Evolutionary conservation across 2,888 invertebrate species (phyloP).

Genomic region (Aphidoletes aphidimyza): DNA sequence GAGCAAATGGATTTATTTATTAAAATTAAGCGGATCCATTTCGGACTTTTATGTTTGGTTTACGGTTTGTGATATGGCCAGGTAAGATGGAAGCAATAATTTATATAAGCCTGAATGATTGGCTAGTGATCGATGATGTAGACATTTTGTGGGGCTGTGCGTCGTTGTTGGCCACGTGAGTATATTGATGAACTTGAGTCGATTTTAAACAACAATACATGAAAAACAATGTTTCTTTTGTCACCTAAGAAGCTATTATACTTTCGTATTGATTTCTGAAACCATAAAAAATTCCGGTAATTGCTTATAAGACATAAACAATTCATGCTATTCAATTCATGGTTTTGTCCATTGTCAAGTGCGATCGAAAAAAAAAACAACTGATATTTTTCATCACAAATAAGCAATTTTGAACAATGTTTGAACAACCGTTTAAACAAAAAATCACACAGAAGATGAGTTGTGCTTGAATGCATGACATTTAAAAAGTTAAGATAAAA

Average conservation of each 20-base stretch:
- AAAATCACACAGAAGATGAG: neutral
- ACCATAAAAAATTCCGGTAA: neutral
- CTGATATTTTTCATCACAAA: neutral
- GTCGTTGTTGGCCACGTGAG: no score
- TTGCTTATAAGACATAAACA: neutral
- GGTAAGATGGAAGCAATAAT: neutral
- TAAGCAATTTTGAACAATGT: neutral
- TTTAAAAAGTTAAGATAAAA: constrained; percentile 2
- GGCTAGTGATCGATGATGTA: neutral
- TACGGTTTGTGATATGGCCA: neutral
- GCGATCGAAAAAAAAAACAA: constrained; percentile 19
- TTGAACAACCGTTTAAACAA: neutral
- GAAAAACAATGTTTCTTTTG: neutral
- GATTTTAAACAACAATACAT: neutral
- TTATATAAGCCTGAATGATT: neutral
- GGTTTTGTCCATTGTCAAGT: constrained; percentile 11
- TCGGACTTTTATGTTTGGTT: neutral
- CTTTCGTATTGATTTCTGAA: neutral
- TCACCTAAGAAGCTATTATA: neutral
- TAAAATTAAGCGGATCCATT: constrained; percentile 24
- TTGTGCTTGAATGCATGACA: neutral
- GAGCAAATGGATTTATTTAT: neutral
- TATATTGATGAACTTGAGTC: constrained; percentile 27
- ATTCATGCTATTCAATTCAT: constrained; percentile 11
- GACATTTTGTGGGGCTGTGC: no score